Evolutionary conservation across 2,888 invertebrate genomes (phyloP), one percentile per base, ranked within the genome.

Genomic region (Petrolisthes manimaculis): DNA sequence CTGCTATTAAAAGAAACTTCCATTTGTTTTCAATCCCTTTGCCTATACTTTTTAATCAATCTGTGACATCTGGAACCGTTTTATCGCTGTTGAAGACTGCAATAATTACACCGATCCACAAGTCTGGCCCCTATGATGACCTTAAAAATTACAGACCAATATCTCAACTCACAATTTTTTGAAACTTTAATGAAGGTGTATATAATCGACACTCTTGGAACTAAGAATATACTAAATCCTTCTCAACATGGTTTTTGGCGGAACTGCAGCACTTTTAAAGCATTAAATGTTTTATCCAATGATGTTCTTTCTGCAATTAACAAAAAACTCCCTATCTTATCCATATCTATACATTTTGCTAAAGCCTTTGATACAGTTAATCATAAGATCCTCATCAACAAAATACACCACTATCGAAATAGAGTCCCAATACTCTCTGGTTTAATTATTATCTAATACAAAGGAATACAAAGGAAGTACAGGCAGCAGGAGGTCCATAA

Each of bases 281-380:
- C 56, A 80, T 56, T 55, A 54, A 54, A 55, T n/a, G 4, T 9
- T 18, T 80, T 80, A 5, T 55, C 55, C 5, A 55, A 5, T n/a
- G 54, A 54, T 80, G 21, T 54, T 6, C 6, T 55, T 55, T 55
- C 80, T 55, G 80, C 80, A 8, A 54, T 55, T 54, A 55, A 80
- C n/a, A 80, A 80, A 18, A 80, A 54, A 12, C 56, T 54, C 12
- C 9, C 24, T 21, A 1, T 80, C 24, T 21, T 80, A 21, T 56
- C 55, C n/a, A 54, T 80, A 3, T 80, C 55, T 54, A 54, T 80
- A 8, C 55, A 80, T 80, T 80, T 80, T 54, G 80, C 80, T n/a
- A 37, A 37, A 37, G 37, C 37, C 37, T 37, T 37, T 37, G 37
- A 37, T 37, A 37, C 37, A 37, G 37, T 37, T 37, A 37, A 37